phyloP scores from a whole-genome alignment of 2,888 invertebrate species.

The Idaea straminata region DNA sequence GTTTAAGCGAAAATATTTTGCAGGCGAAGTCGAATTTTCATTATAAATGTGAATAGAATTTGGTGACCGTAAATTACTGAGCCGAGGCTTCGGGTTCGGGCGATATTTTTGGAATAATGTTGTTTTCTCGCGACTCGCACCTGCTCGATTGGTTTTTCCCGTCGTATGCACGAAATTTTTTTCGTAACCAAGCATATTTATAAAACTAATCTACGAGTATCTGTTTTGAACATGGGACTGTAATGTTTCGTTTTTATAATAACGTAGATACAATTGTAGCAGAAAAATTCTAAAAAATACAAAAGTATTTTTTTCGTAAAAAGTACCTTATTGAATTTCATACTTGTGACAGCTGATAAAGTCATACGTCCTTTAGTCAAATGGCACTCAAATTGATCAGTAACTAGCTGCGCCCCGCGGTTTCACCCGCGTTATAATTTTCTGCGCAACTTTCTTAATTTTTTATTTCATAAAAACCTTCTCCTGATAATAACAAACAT shows the following conservation, averaged over 20 bases:
- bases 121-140: background rate
- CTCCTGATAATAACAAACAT: too few species aligned
- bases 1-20: background rate
- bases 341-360: background rate
- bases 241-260: background rate
- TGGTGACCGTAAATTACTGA: slow-evolving; percentile 4
- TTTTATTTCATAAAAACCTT: too few species aligned
- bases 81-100: background rate
- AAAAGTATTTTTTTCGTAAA: background rate
- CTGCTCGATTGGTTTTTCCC: background rate
- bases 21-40: slow-evolving; percentile 1
- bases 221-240: background rate
- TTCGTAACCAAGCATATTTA: background rate
- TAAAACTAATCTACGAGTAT: background rate
- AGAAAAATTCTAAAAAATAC: background rate
- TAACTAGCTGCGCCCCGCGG: too few species aligned
- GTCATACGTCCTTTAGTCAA: background rate
- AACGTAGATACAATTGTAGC: background rate
- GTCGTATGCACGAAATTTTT: background rate
- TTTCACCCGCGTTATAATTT: too few species aligned
- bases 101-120: slow-evolving; percentile 1
- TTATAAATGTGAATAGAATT: slow-evolving; percentile 2
- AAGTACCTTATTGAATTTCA: background rate
- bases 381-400: background rate
- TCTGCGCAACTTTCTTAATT: too few species aligned